Evolutionary conservation across 2,888 invertebrate species (phyloP), one percentile per base, ranked within the genome.

Genomic region (Chrysotoxum bicinctum): DNA sequence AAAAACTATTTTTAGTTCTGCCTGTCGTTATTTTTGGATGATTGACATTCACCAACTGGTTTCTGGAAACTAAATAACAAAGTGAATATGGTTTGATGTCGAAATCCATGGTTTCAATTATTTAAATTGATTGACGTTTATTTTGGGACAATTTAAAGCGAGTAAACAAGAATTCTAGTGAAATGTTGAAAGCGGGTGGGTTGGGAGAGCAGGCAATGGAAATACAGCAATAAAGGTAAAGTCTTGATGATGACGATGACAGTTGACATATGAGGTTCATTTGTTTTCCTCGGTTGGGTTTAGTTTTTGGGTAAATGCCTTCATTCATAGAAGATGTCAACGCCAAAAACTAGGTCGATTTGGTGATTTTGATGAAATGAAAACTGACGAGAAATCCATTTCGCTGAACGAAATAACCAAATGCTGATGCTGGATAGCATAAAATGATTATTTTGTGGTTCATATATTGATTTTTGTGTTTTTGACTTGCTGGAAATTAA

Each of bases 231-330:
- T 23, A 10, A 35, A 56, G 74, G 43, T 64, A 54, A 32, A 40
- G 19, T 40, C 16, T 10, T 54, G 74, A 5, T 23, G 26, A 26
- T 58, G n/a, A 7, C 21, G 32, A 45, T 60, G 60, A 37, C 74
- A 45, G 54, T 26, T 75, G 35, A 66, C 45, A 56, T 66, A 56
- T 66, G 66, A 56, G 66, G 23, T 66, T 21, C 30, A 64, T 43
- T 43, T 66, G 40, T 19, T 16, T 60, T 30, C 32, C 1, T 10
- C 3, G 5, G 6, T 56, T 35, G 8, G 26, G 14, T 26, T 14
- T 21, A 45, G 1, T 23, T 43, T 54, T 54, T 54, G 0, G 52
- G 43, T n/a, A 32, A 19, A 43, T 45, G 45, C 23, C 35, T 52
- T 43, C 35, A 58, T 40, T 56, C 12, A 37, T 40, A 76, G n/a